Percentiles rank a stretch among this genome's conserved stretches.
Conservation (phyloP, 2,888 invertebrate species). For the Zaprionus lineosus region DNA sequence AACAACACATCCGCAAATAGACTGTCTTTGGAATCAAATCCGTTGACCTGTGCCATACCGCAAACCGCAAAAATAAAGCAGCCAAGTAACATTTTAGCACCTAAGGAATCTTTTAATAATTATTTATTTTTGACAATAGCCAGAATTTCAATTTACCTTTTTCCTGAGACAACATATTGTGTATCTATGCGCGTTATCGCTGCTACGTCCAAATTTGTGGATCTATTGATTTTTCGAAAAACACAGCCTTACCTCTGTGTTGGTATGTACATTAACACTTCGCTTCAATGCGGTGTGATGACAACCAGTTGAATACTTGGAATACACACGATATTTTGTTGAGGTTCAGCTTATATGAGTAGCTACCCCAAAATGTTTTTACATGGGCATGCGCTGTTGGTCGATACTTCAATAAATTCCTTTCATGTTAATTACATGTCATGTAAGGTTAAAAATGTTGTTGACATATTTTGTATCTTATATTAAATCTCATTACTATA, state of each 20-base stretch:
- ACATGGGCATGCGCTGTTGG: no score
- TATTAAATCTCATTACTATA: no score
- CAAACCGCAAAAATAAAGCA: conserved; percentile 33
- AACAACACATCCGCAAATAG: conserved; percentile 88
- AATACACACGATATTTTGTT: conserved; percentile 36
- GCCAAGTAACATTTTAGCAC: conserved; percentile 25
- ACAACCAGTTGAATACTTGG: conserved; percentile 68
- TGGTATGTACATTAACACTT: conserved; percentile 41
- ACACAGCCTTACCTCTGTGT: conserved; percentile 35
- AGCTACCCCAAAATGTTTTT: no score
- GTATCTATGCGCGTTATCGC: conserved; percentile 26
- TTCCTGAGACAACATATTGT: conserved; percentile 57
- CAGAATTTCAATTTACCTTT: conserved; percentile 31
- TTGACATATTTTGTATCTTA: no score
- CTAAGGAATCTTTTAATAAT: conserved; percentile 25
- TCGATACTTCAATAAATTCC: no score
- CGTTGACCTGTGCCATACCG: conserved; percentile 18
- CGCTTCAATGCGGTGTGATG: conserved; percentile 33
- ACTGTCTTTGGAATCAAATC: conserved; percentile 84
- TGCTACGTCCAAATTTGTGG: conserved; percentile 41
- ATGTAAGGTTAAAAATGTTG: no score
- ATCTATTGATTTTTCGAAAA: conserved; percentile 67
- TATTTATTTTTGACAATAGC: neutral
- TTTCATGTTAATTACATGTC: no score
- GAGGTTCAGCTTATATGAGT: no score